A percentile compares a stretch with the other conserved stretches of the same genome.
These are phyloP conservation scores for Pollachius pollachius DNA, from an alignment of 2,113 vertebrate species.

Conservation along the genomic window DNA sequence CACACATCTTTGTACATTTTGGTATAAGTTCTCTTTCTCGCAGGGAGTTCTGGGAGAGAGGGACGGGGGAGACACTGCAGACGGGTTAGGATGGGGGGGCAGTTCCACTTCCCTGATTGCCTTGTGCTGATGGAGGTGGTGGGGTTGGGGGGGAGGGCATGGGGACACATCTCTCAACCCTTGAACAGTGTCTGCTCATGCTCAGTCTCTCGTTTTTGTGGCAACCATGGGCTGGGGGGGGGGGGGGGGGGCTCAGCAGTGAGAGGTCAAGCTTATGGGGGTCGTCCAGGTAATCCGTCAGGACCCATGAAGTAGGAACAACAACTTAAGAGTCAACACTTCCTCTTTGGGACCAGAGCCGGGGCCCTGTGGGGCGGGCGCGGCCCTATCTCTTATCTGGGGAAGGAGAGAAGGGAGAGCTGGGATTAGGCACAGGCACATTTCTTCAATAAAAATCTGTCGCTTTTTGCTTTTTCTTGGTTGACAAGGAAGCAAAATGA, in stretches of 20 bases:
- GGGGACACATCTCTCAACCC: constrained; percentile 41
- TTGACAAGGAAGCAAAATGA: neutral
- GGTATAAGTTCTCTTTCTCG: constrained; percentile 73
- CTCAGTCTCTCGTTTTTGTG: constrained; percentile 54
- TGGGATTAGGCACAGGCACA: constrained; percentile 5
- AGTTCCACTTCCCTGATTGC: constrained; percentile 72
- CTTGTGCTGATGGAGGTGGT: constrained; percentile 60
- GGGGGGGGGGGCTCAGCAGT: constrained; percentile 51
- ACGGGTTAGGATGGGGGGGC: constrained; percentile 48
- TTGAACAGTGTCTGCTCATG: constrained; percentile 42
- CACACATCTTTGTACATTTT: constrained; percentile 78
- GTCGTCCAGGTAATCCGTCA: constrained; percentile 60
- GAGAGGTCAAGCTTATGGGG: constrained; percentile 66
- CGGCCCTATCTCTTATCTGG: constrained; percentile 75
- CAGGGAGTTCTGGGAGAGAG: constrained; percentile 45
- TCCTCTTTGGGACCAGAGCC: constrained; percentile 53
- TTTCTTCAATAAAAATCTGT: neutral
- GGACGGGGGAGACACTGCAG: constrained; percentile 38
- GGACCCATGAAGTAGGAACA: constrained; percentile 49
- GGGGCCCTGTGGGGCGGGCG: constrained; percentile 22
- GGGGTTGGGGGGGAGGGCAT: constrained; percentile 19
- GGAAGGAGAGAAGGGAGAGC: neutral
- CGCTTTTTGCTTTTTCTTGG: neutral
- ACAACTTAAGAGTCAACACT: constrained; percentile 37
- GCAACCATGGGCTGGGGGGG: constrained; percentile 24